These are phyloP conservation scores for Opisthograptis luteolata DNA, from an alignment of 2,888 invertebrate species.

Conservation along the genomic window DNA sequence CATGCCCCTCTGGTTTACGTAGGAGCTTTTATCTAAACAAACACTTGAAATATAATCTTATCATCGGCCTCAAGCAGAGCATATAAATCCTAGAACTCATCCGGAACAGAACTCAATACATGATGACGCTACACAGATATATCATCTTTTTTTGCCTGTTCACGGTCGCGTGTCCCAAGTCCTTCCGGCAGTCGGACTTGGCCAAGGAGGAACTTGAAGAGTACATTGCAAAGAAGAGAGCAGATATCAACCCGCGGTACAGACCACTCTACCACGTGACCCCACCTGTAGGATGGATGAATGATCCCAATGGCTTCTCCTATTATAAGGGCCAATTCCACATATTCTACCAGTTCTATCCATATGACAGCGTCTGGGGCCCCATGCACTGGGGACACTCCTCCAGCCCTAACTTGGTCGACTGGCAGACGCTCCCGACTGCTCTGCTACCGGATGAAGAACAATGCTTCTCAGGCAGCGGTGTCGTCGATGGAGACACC, in stretches of 20 bases:
- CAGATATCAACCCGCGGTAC: slow-evolving; percentile 64
- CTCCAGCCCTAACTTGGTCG: slow-evolving; percentile 71
- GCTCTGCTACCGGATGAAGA: slow-evolving; percentile 76
- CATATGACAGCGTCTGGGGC: slow-evolving; percentile 71
- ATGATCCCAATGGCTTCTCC: slow-evolving; percentile 84
- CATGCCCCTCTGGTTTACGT: too few relatives aligned
- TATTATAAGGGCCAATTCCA: slow-evolving; percentile 79
- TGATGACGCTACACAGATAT: slow-evolving; percentile 24
- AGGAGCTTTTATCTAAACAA: too few relatives aligned
- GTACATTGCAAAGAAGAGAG: slow-evolving; percentile 61
- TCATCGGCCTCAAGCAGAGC: too few relatives aligned
- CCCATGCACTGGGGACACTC: slow-evolving; percentile 84
- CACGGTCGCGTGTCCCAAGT: slow-evolving; percentile 40
- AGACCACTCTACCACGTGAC: slow-evolving; percentile 68
- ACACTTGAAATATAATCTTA: too few relatives aligned
- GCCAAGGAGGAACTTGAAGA: slow-evolving; percentile 56
- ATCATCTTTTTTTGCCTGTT: slow-evolving; percentile 42
- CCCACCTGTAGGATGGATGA: slow-evolving; percentile 82
- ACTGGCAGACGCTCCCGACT: slow-evolving; percentile 77
- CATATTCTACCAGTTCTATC: slow-evolving; percentile 82
- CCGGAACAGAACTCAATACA: slow-evolving; percentile 6
- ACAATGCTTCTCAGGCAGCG: slow-evolving; percentile 78
- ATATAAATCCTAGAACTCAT: slow-evolving; percentile 10
- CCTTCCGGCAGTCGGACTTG: slow-evolving; percentile 39
- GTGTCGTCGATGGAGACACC: slow-evolving; percentile 63